Percentiles rank a stretch among this genome's conserved stretches.
Conservation (phyloP, 1,140 invertebrate genomes). For the Penaeus chinensis region DNA sequence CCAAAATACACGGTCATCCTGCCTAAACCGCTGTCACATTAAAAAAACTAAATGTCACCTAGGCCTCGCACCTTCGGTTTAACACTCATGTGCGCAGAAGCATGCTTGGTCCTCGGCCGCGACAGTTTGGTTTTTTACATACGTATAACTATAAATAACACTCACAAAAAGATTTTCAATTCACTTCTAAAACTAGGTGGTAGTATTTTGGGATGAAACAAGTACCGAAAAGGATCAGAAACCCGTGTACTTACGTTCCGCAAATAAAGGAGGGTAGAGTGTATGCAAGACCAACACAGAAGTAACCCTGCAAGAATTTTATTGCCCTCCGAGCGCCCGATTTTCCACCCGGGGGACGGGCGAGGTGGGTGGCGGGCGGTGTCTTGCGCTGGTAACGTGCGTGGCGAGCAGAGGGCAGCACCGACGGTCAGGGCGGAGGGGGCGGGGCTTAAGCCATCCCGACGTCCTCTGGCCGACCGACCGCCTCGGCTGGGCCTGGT, state of each 20-base stretch:
- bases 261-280: slow-evolving; percentile 62
- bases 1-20: slow-evolving; percentile 52
- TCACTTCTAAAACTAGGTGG: slow-evolving; percentile 57
- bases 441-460: slow-evolving; percentile 48
- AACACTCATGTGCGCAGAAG: slow-evolving; percentile 57
- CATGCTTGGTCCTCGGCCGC: slow-evolving; percentile 49
- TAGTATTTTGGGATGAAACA: slow-evolving; percentile 59
- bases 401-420: slow-evolving; percentile 55
- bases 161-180: slow-evolving; percentile 62
- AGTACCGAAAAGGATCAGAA: slow-evolving; percentile 61
- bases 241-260: slow-evolving; percentile 60
- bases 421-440: slow-evolving; percentile 45
- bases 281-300: slow-evolving; percentile 64
- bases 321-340: slow-evolving; percentile 63
- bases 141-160: slow-evolving; percentile 61
- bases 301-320: slow-evolving; percentile 64
- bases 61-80: slow-evolving; percentile 57
- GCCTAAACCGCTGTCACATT: slow-evolving; percentile 61
- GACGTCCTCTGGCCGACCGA: not conserved
- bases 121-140: slow-evolving; percentile 58
- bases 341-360: slow-evolving; percentile 64
- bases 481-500: too few species aligned
- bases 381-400: slow-evolving; percentile 60
- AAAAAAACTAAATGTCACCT: slow-evolving; percentile 58
- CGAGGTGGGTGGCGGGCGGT: slow-evolving; percentile 61